Evolutionary conservation across 2,113 vertebrate species (phyloP), one percentile per base, ranked within the genome.

Genomic region (Microcebus griseorufus): DNA sequence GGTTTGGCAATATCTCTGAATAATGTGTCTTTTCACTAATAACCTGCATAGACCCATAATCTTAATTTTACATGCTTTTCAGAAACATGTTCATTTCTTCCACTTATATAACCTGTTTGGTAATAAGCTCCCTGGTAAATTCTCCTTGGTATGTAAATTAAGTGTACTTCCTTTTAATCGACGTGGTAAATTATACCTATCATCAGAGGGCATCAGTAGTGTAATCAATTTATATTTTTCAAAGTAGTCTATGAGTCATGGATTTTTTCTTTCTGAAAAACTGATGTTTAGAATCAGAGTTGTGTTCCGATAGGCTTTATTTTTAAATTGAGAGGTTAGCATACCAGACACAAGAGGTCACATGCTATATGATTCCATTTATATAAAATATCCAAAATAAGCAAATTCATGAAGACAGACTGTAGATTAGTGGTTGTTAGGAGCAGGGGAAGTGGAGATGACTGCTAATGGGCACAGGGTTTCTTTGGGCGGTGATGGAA

Each of bases 261-360:
- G 12, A 62, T 64, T 27, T 92, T 94, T 95, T 42, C 27, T 95
- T 78, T 95, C 42, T 51, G 5, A 78, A 91, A 32, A 85, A 62
- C 32, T 69, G 13, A 79, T 79, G 18, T 94, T 93, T 89, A 37
- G 18, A 69, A 37, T 95, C 51, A 37, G 75, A 75, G 55, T 67
- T 96, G 72, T 76, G 55, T 78, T 96, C 82, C 81, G 17, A 93
- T 75, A 87, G 95, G 69, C 88, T 96, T 86, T 98, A 94, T 72
- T 92, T 93, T 93, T 80, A 34, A 60, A 60, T 69, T 88, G 76
- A 91, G 86, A 88, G 64, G 3, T 29, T 51, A 70, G 10, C 37
- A 48, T 1, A 11, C 45, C 6, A 83, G 73, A 87, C 25, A 12
- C 2, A 73, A 14, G 78, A 42, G 29, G 45, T 88, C 85, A 58